Evolutionary conservation across 2,113 vertebrate species (phyloP).

Genomic region (Cyprinodon brontotheroides): DNA sequence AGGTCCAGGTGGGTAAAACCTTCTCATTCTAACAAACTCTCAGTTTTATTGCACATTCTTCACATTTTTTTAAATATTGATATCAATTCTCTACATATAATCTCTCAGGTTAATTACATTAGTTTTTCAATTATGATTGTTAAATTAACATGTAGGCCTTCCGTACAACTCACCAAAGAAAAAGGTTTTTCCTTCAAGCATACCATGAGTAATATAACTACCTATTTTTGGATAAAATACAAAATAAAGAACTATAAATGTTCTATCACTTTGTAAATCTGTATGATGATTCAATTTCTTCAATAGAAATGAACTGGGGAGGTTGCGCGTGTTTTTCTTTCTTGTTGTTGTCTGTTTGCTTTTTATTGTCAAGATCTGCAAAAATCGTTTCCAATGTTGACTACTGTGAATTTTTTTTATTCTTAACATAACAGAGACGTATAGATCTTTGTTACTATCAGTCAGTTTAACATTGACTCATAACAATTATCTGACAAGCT

Average conservation of each 20-base stretch:
- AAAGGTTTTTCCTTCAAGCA: no score
- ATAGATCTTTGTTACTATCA: no score
- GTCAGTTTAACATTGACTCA: background rate
- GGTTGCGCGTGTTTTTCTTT: no score
- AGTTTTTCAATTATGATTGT: background rate
- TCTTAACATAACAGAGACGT: background rate
- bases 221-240: background rate
- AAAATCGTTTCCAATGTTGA: background rate
- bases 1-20: constrained; percentile 73
- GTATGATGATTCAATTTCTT: no score
- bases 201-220: background rate
- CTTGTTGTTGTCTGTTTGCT: no score
- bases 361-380: background rate
- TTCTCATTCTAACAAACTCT: background rate
- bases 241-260: background rate
- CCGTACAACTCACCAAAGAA: background rate
- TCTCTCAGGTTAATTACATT: background rate
- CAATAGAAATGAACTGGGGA: no score
- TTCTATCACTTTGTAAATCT: background rate
- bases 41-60: background rate
- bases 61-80: no score
- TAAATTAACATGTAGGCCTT: background rate
- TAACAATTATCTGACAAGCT: background rate
- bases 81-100: no score
- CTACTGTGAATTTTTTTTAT: background rate